Base-by-base conservation (phyloP, 2,113 vertebrate species). In the Connochaetes taurinus region DNA sequence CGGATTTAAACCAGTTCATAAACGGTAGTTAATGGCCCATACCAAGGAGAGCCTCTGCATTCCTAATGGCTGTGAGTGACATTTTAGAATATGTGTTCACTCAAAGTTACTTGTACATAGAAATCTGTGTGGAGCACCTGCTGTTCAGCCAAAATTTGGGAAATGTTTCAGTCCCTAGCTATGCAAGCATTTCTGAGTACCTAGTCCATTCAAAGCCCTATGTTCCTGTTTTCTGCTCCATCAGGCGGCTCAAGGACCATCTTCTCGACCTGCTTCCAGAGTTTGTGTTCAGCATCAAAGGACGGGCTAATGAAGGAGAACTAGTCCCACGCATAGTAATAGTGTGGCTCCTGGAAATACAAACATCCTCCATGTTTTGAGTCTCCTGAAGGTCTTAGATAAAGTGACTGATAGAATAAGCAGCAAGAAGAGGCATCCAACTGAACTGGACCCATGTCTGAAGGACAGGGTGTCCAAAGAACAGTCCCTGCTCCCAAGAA, bases 1-100 rank as follows among this genome's bases (percentile, higher is more conserved):
- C 1, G 90, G n/a, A 85, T 92, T 95, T 95, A 97, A 93, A 88
- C 57, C 82, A 94, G 91, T 97, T 97, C 88, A 97, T 97, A 94
- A 98, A 91, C 16, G 16, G 47, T 53, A 86, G 76, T 91, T 95
- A 96, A 97, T 95, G 86, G 45, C 8, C 95, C 53, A 62, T 97
- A 50, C 71, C 57, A 97, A 96, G 85, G 57, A 90, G 88, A 85
- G 16, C 74, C 36, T 87, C 88, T 53, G 95, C 85, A 95, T 95
- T 84, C 25, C 45, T 97, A 92, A 96, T 92, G 40, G 62, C 43
- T 80, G 6, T 10, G 60, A 40, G n/a, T 81, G 86, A 90, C 64
- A 93, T 88, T 95, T 90, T 62, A 90, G 64, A 92, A 81, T 88
- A 67, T 58, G 31, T 55, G 33, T 57, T 84, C 95, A 62, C 82